phyloP scores from a whole-genome alignment of 2,888 invertebrate genomes.

The Drosophila cognata region DNA sequence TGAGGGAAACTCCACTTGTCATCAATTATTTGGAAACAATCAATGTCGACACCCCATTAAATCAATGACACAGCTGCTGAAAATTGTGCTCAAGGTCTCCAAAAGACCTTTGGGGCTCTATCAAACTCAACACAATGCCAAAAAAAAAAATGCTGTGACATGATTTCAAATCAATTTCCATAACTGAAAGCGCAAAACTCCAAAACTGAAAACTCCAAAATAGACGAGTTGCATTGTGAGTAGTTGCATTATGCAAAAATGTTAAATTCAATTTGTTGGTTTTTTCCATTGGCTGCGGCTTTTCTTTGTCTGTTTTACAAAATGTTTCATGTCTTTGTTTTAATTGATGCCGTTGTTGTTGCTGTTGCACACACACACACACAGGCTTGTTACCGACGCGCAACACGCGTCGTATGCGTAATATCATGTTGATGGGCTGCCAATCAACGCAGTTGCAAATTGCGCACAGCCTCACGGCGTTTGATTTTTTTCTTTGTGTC shows the following conservation, averaged over 20 bases:
- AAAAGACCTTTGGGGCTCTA: constrained; percentile 9
- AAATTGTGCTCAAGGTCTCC: constrained; percentile 36
- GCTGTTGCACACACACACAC: constrained; percentile 30
- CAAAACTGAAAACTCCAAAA: constrained; percentile 24
- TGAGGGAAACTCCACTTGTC: constrained; percentile 9
- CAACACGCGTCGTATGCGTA: constrained; percentile 52
- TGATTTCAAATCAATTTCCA: constrained; percentile 49
- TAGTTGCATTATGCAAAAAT: constrained; percentile 52
- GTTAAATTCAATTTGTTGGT: constrained; percentile 9
- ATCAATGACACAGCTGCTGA: constrained; percentile 31
- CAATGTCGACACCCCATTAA: constrained; percentile 42
- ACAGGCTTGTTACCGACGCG: constrained; percentile 35
- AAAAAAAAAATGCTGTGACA: constrained; percentile 2
- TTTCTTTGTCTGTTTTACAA: constrained; percentile 46
- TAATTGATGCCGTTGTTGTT: constrained; percentile 43
- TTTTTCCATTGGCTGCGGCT: constrained; percentile 21
- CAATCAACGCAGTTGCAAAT: constrained; percentile 45
- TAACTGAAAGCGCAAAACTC: constrained; percentile 26
- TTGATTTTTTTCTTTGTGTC: constrained; percentile 71
- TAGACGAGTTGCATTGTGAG: constrained; percentile 27
- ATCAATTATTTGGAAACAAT: constrained; percentile 36
- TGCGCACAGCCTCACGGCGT: constrained; percentile 33
- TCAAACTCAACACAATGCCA: constrained; percentile 47
- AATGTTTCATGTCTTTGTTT: constrained; percentile 52
- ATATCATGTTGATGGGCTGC: constrained; percentile 45